These are phyloP conservation scores for Epirrhoe tristata DNA, from an alignment of 2,888 invertebrate species.

Conservation along the genomic window DNA sequence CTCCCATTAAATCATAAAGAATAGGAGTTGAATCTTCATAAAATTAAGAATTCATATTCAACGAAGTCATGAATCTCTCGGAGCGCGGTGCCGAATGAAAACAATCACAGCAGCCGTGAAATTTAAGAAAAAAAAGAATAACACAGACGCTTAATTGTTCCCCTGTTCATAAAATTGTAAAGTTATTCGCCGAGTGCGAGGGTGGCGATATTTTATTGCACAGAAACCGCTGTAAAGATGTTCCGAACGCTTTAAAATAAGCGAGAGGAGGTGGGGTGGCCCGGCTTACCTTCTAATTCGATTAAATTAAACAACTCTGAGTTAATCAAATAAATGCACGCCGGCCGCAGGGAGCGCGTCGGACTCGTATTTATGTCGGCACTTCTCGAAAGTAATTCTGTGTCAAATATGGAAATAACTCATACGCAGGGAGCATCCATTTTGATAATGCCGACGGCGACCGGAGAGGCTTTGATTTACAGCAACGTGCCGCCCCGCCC, in stretches of 20 bases:
- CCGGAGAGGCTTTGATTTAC: conserved; percentile 80
- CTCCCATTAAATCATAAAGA: conserved; percentile 67
- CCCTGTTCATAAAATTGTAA: conserved; percentile 85
- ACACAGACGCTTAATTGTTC: conserved; percentile 82
- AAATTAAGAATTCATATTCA: conserved; percentile 83
- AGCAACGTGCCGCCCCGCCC: conserved; percentile 53
- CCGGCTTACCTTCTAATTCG: conserved; percentile 82
- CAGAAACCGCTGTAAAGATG: conserved; percentile 85
- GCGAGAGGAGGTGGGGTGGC: conserved; percentile 64
- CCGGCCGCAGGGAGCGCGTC: conserved; percentile 64
- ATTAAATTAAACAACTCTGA: conserved; percentile 86
- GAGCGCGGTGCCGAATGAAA: conserved; percentile 69
- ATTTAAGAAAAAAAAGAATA: conserved; percentile 79
- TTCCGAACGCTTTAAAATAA: conserved; percentile 83
- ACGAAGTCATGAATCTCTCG: conserved; percentile 76
- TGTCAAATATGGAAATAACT: conserved; percentile 86
- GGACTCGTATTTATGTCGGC: conserved; percentile 81
- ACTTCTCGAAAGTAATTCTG: conserved; percentile 85
- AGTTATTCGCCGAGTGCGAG: conserved; percentile 78
- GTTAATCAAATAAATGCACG: conserved; percentile 86
- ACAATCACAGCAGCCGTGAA: conserved; percentile 78
- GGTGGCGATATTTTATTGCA: conserved; percentile 83
- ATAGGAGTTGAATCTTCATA: conserved; percentile 75
- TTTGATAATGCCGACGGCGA: conserved; percentile 83
- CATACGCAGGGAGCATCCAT: conserved; percentile 82